phyloP scores from a whole-genome alignment of 2,888 invertebrate species.

The Cryptocheilus praepositus region DNA sequence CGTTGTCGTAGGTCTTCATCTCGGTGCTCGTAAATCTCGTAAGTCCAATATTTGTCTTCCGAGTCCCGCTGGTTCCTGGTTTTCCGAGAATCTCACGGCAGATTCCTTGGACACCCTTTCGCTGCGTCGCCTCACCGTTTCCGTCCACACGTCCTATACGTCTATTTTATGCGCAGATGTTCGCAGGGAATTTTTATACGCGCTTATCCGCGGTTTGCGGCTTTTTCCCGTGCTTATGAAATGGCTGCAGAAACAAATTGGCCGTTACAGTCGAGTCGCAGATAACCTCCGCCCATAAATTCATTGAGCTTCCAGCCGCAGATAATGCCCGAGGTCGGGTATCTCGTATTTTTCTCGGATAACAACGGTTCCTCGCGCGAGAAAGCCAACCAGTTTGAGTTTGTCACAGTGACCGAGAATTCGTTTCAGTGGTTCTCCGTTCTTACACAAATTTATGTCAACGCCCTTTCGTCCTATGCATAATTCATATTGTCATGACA shows the following conservation, averaged over 20 bases:
- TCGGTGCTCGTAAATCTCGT: slow-evolving; percentile 29
- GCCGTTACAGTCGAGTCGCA: slow-evolving; percentile 31
- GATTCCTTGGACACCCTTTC: slow-evolving; percentile 19
- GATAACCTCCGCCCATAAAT: slow-evolving; percentile 47
- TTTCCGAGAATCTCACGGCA: slow-evolving; percentile 27
- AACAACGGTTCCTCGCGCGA: background rate
- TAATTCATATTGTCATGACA: too few species aligned
- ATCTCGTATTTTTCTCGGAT: slow-evolving; percentile 27
- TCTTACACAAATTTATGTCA: too few species aligned
- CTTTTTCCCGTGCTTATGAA: too few species aligned
- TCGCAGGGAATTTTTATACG: too few species aligned
- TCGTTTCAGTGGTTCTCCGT: too few species aligned
- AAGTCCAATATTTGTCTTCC: slow-evolving; percentile 32
- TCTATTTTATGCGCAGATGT: too few species aligned
- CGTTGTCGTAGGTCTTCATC: slow-evolving; percentile 35
- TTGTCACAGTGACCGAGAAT: too few species aligned
- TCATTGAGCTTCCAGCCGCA: slow-evolving; percentile 31
- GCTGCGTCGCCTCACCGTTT: background rate
- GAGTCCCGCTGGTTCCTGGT: background rate
- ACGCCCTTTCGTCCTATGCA: too few species aligned
- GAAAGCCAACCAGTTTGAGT: too few species aligned
- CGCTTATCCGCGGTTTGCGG: too few species aligned
- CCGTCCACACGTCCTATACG: background rate
- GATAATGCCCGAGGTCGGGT: slow-evolving; percentile 22
- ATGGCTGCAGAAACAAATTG: slow-evolving; percentile 34